Conservation (phyloP, 2,113 vertebrate genomes). For the Lepus europaeus region DNA sequence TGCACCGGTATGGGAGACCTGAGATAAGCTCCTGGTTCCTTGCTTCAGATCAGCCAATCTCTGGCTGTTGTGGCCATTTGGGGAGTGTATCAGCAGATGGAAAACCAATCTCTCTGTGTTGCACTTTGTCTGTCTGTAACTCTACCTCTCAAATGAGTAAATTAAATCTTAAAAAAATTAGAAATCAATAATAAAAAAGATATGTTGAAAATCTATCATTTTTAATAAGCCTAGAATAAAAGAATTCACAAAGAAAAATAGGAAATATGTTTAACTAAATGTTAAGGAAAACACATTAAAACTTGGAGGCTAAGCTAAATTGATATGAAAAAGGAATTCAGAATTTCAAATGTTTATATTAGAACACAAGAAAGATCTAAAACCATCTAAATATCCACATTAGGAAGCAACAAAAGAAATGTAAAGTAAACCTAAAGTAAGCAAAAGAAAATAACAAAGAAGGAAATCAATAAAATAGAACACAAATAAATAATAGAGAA, state of each 20-base stretch:
- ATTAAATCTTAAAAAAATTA: no score
- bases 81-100: no score
- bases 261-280: conserved; percentile 2
- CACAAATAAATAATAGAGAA: background rate
- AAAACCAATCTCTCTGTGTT: no score
- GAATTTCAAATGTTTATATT: background rate
- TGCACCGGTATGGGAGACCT: no score
- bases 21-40: no score
- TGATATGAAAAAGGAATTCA: conserved; percentile 29
- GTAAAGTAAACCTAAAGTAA: background rate
- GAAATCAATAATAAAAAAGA: background rate
- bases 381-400: background rate
- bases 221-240: background rate
- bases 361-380: conserved; percentile 37
- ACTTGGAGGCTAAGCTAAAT: background rate
- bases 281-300: conserved; percentile 23
- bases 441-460: background rate
- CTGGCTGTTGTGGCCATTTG: no score
- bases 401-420: background rate
- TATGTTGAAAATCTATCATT: background rate
- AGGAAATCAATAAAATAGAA: background rate
- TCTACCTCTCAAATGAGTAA: no score
- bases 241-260: conserved; percentile 9
- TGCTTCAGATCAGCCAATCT: no score
- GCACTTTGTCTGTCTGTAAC: no score